Evolutionary conservation across 2,113 vertebrate species (phyloP).

Genomic region (Rhizomys pruinosus): DNA sequence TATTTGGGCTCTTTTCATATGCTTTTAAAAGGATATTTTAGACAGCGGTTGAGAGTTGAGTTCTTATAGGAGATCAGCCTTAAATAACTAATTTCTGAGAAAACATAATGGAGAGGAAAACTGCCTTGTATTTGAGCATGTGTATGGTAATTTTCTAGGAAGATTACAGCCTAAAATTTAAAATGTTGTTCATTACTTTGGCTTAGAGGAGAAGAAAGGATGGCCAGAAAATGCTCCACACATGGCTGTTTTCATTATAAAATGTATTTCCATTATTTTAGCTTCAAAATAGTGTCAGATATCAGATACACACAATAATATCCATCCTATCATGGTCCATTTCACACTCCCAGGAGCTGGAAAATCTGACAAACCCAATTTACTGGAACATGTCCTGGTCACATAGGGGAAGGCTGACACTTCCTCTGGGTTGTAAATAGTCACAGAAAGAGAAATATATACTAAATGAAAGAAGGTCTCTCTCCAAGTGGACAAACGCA

Average conservation of each 20-base stretch:
- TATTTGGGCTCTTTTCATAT: background rate
- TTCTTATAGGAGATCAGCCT: background rate
- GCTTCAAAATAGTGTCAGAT: slow-evolving; percentile 44
- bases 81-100: slow-evolving; percentile 24
- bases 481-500: background rate
- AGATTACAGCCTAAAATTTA: background rate
- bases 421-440: background rate
- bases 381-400: background rate
- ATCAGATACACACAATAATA: background rate
- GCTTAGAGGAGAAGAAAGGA: background rate
- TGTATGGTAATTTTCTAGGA: slow-evolving; percentile 3
- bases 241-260: background rate
- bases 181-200: background rate
- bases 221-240: background rate
- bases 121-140: background rate
- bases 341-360: background rate
- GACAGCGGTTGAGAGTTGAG: background rate
- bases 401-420: background rate
- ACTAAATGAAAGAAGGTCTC: background rate
- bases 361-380: slow-evolving; percentile 21
- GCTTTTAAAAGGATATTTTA: slow-evolving; percentile 40
- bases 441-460: background rate
- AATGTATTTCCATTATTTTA: slow-evolving; percentile 27
- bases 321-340: background rate
- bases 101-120: background rate